A percentile compares a stretch with the other conserved stretches of the same genome.
Evolutionary conservation across 2,797 vertebrate species (phyloP).

Genomic region (Gobionotothen gibberifrons): DNA sequence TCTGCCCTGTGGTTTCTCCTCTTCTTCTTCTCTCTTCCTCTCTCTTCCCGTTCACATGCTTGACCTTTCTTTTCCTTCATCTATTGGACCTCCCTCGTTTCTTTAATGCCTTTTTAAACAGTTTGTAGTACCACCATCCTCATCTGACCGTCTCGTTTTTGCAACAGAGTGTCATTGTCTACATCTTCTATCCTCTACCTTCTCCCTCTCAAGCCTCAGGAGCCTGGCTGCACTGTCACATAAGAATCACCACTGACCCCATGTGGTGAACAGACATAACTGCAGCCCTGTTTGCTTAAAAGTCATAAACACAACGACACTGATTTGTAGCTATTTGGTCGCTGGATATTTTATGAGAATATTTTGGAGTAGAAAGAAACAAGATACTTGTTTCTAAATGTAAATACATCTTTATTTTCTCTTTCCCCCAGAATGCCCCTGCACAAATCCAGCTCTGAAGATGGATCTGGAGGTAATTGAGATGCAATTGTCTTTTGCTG

Average conservation of each 20-base stretch:
- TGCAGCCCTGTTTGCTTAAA: constrained; percentile 10
- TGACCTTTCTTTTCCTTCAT: constrained; percentile 14
- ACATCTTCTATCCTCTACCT: constrained; percentile 14
- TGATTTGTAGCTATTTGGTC: neutral
- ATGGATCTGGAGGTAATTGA: constrained; percentile 91
- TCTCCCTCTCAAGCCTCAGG: constrained; percentile 71
- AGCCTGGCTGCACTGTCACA: constrained; percentile 44
- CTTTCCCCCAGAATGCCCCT: constrained; percentile 86
- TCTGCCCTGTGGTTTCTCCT: constrained; percentile 75
- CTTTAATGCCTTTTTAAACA: constrained; percentile 23
- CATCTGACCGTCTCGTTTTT: constrained; percentile 33
- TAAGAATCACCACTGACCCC: constrained; percentile 72
- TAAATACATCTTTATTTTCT: neutral
- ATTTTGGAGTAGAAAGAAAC: neutral
- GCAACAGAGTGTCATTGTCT: constrained; percentile 10
- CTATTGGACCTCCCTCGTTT: constrained; percentile 4
- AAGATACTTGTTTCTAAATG: neutral
- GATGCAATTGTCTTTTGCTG: neutral
- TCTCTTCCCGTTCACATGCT: constrained; percentile 35
- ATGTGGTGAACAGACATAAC: constrained; percentile 61
- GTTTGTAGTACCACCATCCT: constrained; percentile 21
- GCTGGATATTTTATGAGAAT: neutral
- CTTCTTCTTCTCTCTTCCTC: constrained; percentile 10
- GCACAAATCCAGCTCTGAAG: constrained; percentile 97
- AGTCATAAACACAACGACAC: neutral